Evolutionary conservation across 37 sponge, comb jelly and placozoan species (phyloP).

Genomic region (Dysidea cf. avara): DNA sequence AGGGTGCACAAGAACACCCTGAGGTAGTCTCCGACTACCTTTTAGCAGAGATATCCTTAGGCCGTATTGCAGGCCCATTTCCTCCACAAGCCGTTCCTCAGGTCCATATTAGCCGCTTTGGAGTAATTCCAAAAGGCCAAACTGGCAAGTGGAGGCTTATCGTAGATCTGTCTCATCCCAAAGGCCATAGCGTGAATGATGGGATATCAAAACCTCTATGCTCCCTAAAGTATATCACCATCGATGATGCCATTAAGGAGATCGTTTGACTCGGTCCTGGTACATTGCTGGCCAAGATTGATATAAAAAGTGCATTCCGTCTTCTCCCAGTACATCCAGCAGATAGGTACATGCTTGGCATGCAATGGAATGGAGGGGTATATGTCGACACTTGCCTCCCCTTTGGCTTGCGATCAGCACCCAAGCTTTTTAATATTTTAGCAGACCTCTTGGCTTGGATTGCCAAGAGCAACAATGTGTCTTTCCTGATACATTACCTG

Average conservation of each 20-base stretch:
- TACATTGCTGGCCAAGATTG: slow-evolving; percentile 18
- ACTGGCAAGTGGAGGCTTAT: slow-evolving; percentile 45
- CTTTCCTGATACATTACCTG: slow-evolving; percentile 33
- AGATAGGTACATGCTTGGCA: slow-evolving; percentile 36
- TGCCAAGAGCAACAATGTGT: background rate
- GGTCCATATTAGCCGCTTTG: slow-evolving; percentile 12
- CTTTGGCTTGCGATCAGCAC: slow-evolving; percentile 49
- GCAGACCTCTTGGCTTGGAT: slow-evolving; percentile 33
- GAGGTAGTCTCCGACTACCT: too few species aligned
- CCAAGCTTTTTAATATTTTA: too few species aligned
- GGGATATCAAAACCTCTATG: slow-evolving; percentile 21
- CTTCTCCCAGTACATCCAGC: too few species aligned
- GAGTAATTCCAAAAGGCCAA: slow-evolving; percentile 31
- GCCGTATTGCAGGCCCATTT: slow-evolving; percentile 32
- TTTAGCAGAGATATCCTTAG: background rate
- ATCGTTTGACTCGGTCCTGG: background rate
- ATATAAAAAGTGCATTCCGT: too few species aligned
- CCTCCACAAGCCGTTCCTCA: background rate
- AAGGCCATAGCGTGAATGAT: slow-evolving; percentile 35
- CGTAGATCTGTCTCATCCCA: slow-evolving; percentile 39
- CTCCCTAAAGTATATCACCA: too few species aligned
- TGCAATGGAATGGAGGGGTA: slow-evolving; percentile 32
- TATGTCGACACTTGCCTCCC: slow-evolving; percentile 18
- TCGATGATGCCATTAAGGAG: too few species aligned
- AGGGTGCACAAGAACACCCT: too few species aligned